Base-by-base conservation (phyloP, 2,113 vertebrate genomes). In the Nerophis lumbriciformis region DNA sequence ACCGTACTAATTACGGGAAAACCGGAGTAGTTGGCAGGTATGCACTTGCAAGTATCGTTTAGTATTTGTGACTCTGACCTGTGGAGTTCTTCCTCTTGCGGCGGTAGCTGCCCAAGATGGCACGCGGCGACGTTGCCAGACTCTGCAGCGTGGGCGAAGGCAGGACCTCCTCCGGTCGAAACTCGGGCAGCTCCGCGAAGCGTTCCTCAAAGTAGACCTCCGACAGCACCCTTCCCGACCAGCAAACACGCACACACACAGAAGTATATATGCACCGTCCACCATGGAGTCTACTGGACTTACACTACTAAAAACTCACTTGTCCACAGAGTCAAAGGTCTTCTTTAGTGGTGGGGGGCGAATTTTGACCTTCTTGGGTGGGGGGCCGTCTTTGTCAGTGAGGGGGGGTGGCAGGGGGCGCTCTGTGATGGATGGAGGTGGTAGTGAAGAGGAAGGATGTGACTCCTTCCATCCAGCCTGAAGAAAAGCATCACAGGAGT, bases 11-110 rank as follows among this genome's bases (percentile, higher is more conserved):
- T n/a, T n/a, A n/a, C n/a, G n/a, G n/a, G n/a, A n/a, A n/a, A n/a
- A n/a, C n/a, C n/a, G n/a, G n/a, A n/a, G n/a, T n/a, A n/a, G n/a
- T n/a, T n/a, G n/a, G n/a, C n/a, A n/a, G n/a, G n/a, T n/a, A n/a
- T n/a, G n/a, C 38, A 39, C 8, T 39, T 39, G 8, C 38, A 39
- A 39, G 5, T 10, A 44, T 4, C 9, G 10, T 42, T 45, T 5
- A 12, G 10, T 45, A 12, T 3, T 45, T 51, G 49, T 51, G 49
- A 21, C 49, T n/a, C 42, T 11, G 9, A 96, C 94, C 94, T 2
- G 94, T 96, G 4, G 94, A 96, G 82, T 95, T 96, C 86, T 94
- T 94, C 83, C 94, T 90, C 78, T 95, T 96, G 83, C 93, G 94
- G 35, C 94, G 92, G 71, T 97, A 97, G 79, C 93, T 94, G 68